phyloP scores from a whole-genome alignment of 2,797 vertebrate species.

The Poeciliopsis turneri region DNA sequence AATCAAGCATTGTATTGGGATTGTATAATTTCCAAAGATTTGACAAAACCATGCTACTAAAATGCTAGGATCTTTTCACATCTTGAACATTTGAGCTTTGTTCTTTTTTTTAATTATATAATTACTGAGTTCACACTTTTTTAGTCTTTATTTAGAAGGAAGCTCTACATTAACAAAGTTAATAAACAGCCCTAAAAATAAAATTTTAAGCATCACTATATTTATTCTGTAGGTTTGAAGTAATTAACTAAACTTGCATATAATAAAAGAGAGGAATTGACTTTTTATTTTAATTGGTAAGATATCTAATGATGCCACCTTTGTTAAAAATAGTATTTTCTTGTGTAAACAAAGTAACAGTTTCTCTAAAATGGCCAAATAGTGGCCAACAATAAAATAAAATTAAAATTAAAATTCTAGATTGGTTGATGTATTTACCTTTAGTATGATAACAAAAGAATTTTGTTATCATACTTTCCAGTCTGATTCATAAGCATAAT shows the following conservation, averaged over 20 bases:
- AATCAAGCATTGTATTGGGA: neutral
- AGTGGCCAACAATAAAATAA: too few relatives aligned
- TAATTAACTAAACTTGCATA: neutral
- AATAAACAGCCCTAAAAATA: neutral
- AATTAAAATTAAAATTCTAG: too few relatives aligned
- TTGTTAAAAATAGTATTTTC: neutral
- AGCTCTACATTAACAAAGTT: neutral
- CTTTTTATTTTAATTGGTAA: neutral
- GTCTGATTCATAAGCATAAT: neutral
- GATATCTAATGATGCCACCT: neutral
- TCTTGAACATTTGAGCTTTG: neutral
- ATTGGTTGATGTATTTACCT: neutral
- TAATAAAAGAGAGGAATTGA: too few relatives aligned
- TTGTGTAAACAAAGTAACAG: neutral
- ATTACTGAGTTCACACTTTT: neutral
- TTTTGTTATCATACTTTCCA: too few relatives aligned
- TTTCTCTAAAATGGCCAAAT: neutral
- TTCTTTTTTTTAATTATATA: neutral
- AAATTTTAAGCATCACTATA: neutral
- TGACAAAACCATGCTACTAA: neutral
- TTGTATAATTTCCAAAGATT: neutral
- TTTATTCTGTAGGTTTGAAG: neutral
- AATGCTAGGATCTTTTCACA: neutral
- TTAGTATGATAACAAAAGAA: neutral
- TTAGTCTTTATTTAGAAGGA: neutral